phyloP scores from a whole-genome alignment of 2,888 invertebrate genomes.

The Polymixis lichenea region DNA sequence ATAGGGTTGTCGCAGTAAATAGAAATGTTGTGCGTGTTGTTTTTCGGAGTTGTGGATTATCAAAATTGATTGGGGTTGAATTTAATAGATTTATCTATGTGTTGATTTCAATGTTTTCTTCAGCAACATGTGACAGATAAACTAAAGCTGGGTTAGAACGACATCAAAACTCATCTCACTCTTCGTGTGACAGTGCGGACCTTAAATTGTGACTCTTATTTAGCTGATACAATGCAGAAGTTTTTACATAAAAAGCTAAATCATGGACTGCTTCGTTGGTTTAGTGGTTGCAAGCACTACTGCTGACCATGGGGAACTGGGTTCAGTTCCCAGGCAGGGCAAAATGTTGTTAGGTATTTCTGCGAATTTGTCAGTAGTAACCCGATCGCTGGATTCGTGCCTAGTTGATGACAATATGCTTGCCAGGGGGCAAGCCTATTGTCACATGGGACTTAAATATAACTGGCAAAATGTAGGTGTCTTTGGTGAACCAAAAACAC shows the following conservation, averaged over 20 bases:
- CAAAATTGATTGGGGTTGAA: slow-evolving; percentile 11
- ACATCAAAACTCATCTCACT: not conserved
- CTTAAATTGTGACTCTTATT: not conserved
- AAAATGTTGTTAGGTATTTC: too few species aligned
- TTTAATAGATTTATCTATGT: not conserved
- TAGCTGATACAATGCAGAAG: not conserved
- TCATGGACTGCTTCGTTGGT: too few species aligned
- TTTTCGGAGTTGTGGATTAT: slow-evolving; percentile 8
- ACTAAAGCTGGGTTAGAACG: not conserved
- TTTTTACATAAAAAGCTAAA: not conserved
- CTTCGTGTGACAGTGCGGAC: not conserved
- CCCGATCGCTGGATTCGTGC: too few species aligned
- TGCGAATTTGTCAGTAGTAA: too few species aligned
- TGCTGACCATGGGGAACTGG: too few species aligned
- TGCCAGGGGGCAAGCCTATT: too few species aligned
- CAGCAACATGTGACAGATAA: not conserved
- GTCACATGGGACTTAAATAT: too few species aligned
- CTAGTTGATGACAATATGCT: too few species aligned
- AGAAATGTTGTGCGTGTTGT: not conserved
- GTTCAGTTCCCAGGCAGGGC: too few species aligned
- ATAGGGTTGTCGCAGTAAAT: slow-evolving; percentile 69
- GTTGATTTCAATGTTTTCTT: not conserved
- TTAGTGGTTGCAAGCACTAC: too few species aligned
- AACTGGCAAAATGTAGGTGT: too few species aligned
- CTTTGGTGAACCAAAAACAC: too few species aligned